phyloP scores from a whole-genome alignment of 2,888 invertebrate species.

The Brachylomia viminalis region DNA sequence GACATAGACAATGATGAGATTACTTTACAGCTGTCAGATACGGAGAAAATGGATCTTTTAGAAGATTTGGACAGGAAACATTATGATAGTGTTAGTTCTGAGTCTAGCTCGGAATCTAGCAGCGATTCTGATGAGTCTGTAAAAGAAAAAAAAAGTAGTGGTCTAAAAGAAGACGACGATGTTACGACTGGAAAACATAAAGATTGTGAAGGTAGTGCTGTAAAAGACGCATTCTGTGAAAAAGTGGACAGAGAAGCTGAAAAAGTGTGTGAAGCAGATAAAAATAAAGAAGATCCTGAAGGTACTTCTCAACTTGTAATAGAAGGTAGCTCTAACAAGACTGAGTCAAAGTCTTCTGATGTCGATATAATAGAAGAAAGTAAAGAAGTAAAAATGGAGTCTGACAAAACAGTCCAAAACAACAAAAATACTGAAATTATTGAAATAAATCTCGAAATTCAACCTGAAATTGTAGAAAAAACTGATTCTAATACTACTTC shows the following conservation, averaged over 20 bases:
- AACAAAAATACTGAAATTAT: neutral
- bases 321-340: constrained; percentile 9
- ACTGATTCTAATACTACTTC: neutral
- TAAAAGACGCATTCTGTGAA: neutral
- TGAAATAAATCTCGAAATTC: neutral
- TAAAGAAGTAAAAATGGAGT: neutral
- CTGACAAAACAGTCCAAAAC: neutral
- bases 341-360: constrained; percentile 4
- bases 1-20: constrained; percentile 87
- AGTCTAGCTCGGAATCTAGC: constrained; percentile 63
- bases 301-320: neutral
- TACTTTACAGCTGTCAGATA: constrained; percentile 86
- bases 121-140: constrained; percentile 46
- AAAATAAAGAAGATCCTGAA: neutral
- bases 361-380: neutral
- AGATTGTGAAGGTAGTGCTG: neutral
- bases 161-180: constrained; percentile 3
- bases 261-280: constrained; percentile 1
- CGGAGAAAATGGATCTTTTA: constrained; percentile 87
- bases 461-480: neutral
- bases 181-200: neutral
- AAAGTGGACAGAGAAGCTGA: neutral
- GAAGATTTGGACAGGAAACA: constrained; percentile 84
- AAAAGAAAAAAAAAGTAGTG: constrained; percentile 26
- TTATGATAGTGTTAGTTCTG: constrained; percentile 76